Evolutionary conservation across 1,140 invertebrate species (phyloP), one percentile per base, ranked within the genome.

Genomic region (Hyphantria cunea): DNA sequence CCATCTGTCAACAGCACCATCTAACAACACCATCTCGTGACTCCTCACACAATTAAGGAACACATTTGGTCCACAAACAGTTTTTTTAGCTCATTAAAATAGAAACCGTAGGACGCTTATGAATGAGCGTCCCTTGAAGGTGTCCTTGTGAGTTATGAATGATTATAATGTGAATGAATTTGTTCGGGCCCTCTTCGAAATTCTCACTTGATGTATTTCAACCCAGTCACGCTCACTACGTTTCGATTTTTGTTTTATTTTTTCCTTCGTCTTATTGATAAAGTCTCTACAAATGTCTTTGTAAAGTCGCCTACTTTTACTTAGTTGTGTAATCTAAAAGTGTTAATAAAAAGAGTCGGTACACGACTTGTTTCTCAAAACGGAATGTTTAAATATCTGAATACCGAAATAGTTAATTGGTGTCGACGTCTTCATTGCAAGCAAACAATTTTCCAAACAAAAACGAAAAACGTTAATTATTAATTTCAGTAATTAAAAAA

Each of bases 141-240:
- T 76, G 73, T 76, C 70, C 73, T 73, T 70, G 69, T 56, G 53
- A 33, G 32, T 54, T 74, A 71, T 79, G 74, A 79, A 78, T 80
- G 76, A 72, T 60, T 60, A 60, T 60, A 42, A 60, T 51, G 39
- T 60, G 56, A 60, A 60, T 60, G 56, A 60, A 51, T 60, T 42
- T 51, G 45, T 41, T 51, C 48, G 56, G 37, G 25, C 32, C 17
- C 17, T n/a, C 17, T 34, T 47, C 33, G 48, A 32, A n/a, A 48
- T 48, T 31, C 56, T 42, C 25, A 31, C 15, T 39, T 32, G 45
- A 33, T 47, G 41, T 45, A 12, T 10, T 10, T 10, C 51, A 31
- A 53, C 37, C 17, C 17, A 25, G 17, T 45, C 53, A n/a, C 54
- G 45, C 9, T 34, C 54, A 39, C n/a, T 13, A 48, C 34, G 15